Evolutionary conservation across 1,140 invertebrate species (phyloP), one percentile per base, ranked within the genome.

Genomic region (Hycleus cichorii): DNA sequence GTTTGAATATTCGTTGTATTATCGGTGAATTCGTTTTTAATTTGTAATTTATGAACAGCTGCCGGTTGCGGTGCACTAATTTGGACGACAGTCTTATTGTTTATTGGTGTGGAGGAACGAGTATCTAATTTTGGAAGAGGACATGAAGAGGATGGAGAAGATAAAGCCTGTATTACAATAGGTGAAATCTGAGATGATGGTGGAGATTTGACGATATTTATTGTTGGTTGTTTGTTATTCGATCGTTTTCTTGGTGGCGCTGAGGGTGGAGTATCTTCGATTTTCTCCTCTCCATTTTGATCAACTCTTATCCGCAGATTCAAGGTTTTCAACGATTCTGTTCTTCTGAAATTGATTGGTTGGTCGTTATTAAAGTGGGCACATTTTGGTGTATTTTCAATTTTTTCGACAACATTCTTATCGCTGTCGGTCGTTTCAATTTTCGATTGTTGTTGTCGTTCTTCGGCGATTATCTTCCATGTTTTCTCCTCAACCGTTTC

Each of bases 1-100:
- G 62, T 67, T 46, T 64, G 63, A 39, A 63, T 32, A 45, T 60
- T 69, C 3, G 55, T 26, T 1, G 52, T 25, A 25, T 38, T 55
- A 46, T 72, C 69, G 3, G 63, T 45, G 58, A 67, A 73, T 62
- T 74, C 74, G 63, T 79, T 70, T 70, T 75, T 78, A 44, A 84
- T 79, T 67, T 82, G 80, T 4, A 84, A 66, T 66, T 81, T 77
- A 69, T 84, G 82, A 18, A 83, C 75, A 26, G 78, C 62, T 18
- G 18, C 18, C 11, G 74, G 66, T 32, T 32, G 4, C 4, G 65
- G 58, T 18, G 67, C 68, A 11, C 70, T 73, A 27, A 74, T 74
- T 64, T 69, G 64, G 5, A 74, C 65, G 10, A 74, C 57, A 2
- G 72, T 74, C 58, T 66, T 71, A 47, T 74, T 49, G 18, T 11